Base-by-base conservation (phyloP, 1,140 invertebrate species). In the Argopecten irradians region DNA sequence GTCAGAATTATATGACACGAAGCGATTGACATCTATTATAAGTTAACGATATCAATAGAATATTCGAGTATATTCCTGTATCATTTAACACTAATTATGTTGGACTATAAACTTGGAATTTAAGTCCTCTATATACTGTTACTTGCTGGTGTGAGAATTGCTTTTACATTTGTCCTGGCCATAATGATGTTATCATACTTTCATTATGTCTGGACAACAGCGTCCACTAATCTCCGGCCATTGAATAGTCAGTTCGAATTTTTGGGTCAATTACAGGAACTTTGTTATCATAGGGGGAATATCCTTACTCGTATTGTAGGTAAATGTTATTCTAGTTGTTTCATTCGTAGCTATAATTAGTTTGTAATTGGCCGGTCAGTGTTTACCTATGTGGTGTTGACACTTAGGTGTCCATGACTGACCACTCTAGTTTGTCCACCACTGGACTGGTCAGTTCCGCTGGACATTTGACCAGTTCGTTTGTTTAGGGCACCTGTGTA, bases 361-460 rank as follows among this genome's bases (percentile, higher is more conserved):
- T 28, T 71, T 71, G 55, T 71, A 71, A 71, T 71, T 71, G 22
- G 11, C 55, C 11, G 55, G 55, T 71, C 55, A 71, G 55, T 71
- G n/a, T 71, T 71, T 71, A 71, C 55, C n/a, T 71, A 16, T 71
- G 55, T 28, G 55, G 55, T 71, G 55, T 71, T 71, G 55, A 71
- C 55, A 71, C 55, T 71, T 71, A 5, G 55, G 55, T 71, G 55
- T n/a, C 55, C 55, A 71, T 5, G 55, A 71, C 55, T 71, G 55
- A n/a, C 55, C 55, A n/a, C 55, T n/a, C 55, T 22, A n/a, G 55
- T 71, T 71, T 71, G 55, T 28, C 55, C 55, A 71, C 22, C 55
- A 71, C 8, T 5, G 13, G n/a, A 71, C 55, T 28, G 55, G 55
- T 28, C 22, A 28, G n/a, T 71, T 71, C n/a, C n/a, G 7, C 55